Evolutionary conservation across 2,888 invertebrate genomes (phyloP), one percentile per base, ranked within the genome.

Genomic region (Acholoe squamosa): DNA sequence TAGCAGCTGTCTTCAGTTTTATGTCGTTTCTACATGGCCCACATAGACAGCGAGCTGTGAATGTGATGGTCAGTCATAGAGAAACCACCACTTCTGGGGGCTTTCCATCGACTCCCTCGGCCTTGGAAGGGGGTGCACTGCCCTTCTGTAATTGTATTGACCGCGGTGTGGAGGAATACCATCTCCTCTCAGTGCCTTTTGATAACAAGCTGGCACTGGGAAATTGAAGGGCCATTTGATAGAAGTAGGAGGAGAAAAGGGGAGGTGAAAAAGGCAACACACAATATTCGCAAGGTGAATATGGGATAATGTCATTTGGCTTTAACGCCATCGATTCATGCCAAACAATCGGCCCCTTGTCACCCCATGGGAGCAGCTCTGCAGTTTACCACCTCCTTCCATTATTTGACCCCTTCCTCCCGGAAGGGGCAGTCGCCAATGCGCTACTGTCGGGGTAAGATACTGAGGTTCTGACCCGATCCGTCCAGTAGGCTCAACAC

Each of bases 141-240:
- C 34, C 51, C 28, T 33, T 22, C 84, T 51, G 51, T 84, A 84
- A 84, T 84, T 84, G 84, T 84, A 84, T 84, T 84, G 84, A 84
- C 84, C 51, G 22, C 22, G 19, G 43, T 16, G 61, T 61, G 77
- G 51, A 51, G 51, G 43, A 84, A 84, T 25, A 34, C 51, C 43
- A 22, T 84, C 84, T 84, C n/a, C 84, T 28, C 51, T 14, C 43
- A 16, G 22, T 34, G 84, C 34, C 43, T 22, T 84, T 51, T 84
- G 84, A 84, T 84, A 84, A 51, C 84, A 22, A n/a, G 43, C 51
- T n/a, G n/a, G 43, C n/a, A 19, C 43, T 22, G 25, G n/a, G 22
- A 84, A 28, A 84, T n/a, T 84, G 43, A 51, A 84, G 51, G 77
- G 28, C 84, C 51, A 84, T 43, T 84, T 84, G 84, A 84, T 43